Evolutionary conservation across 2,113 vertebrate species (phyloP).

Genomic region (Phyllostomus discolor): DNA sequence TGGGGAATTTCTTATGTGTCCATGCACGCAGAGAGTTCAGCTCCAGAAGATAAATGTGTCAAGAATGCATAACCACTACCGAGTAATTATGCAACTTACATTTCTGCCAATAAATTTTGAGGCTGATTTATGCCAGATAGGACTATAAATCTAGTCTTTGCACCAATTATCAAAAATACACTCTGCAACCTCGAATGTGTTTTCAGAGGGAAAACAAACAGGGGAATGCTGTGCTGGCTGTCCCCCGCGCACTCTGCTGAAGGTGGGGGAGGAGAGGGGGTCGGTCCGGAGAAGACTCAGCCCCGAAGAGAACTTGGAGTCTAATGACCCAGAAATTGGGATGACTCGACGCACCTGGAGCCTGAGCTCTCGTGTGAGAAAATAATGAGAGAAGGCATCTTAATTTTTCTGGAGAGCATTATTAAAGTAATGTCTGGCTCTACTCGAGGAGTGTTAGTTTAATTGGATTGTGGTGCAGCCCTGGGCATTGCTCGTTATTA

Average conservation of each 20-base stretch:
- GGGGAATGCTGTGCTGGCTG: background rate
- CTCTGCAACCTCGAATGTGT: background rate
- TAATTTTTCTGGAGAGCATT: background rate
- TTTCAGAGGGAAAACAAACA: conserved; percentile 21
- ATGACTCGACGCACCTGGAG: background rate
- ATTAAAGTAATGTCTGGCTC: background rate
- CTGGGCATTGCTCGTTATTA: background rate
- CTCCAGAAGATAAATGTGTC: conserved; percentile 52
- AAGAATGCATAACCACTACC: conserved; percentile 12
- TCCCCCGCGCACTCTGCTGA: background rate
- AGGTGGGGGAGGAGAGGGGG: background rate
- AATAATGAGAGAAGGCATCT: background rate
- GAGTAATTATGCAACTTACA: conserved; percentile 30
- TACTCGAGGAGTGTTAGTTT: background rate
- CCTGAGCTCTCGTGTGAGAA: background rate
- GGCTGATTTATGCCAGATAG: conserved; percentile 50
- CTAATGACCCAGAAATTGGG: background rate
- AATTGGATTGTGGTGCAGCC: background rate
- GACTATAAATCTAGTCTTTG: conserved; percentile 39
- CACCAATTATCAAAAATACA: conserved; percentile 35
- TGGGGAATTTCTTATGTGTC: conserved; percentile 54
- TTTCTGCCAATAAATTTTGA: conserved; percentile 57
- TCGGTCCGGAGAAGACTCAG: background rate
- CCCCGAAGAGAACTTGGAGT: background rate
- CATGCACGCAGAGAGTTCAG: conserved; percentile 21